Evolutionary conservation across 2,113 vertebrate genomes (phyloP).

Genomic region (Fukomys damarensis): DNA sequence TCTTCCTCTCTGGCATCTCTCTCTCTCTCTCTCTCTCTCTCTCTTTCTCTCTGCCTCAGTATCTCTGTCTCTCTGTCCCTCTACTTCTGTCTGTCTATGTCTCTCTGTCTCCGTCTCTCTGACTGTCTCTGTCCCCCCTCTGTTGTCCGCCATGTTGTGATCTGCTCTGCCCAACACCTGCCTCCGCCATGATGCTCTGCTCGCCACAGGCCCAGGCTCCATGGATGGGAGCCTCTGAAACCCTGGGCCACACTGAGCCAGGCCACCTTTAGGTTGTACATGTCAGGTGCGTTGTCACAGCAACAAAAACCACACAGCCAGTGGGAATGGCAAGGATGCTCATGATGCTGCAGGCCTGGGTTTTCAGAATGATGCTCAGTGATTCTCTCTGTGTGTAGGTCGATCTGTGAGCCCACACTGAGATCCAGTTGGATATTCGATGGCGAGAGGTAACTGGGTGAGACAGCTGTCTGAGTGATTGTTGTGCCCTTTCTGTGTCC

Average conservation of each 20-base stretch:
- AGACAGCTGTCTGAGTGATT: not conserved
- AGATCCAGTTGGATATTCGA: not conserved
- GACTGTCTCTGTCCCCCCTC: not conserved
- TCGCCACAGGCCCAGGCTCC: no score
- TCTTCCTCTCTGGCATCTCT: not conserved
- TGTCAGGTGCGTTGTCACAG: not conserved
- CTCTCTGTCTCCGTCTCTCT: no score
- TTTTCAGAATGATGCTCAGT: conserved; percentile 31
- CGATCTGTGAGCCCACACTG: not conserved
- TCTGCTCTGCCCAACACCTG: not conserved
- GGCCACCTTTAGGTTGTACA: no score
- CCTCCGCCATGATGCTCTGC: no score
- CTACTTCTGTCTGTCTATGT: no score
- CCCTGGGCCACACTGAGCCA: no score
- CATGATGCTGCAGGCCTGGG: not conserved
- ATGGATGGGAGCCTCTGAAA: no score
- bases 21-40: not conserved
- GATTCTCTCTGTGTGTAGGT: not conserved
- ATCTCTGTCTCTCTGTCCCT: no score
- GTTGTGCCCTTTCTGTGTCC: not conserved
- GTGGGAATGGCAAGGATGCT: not conserved
- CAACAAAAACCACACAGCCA: not conserved
- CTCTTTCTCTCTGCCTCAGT: no score
- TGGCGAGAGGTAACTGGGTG: not conserved
- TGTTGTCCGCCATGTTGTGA: not conserved